Evolutionary conservation across 2,797 vertebrate genomes (phyloP), one percentile per base, ranked within the genome.

Genomic region (Scarus forsteni): DNA sequence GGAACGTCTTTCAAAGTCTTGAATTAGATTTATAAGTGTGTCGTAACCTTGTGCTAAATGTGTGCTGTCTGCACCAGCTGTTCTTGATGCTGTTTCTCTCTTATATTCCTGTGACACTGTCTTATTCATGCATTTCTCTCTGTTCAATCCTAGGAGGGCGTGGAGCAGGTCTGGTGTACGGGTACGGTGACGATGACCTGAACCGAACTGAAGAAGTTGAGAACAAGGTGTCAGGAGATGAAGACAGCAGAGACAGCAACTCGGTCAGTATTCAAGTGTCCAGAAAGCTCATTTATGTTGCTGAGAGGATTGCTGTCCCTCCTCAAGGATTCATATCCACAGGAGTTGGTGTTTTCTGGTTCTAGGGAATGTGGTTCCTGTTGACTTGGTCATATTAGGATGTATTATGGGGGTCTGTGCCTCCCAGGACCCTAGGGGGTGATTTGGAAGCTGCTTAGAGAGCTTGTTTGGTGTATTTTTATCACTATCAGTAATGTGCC

Each of bases 181-280:
- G 94, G 13, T 99, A 99, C 0, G 96, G 94, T 7, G 96, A 96
- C 0, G 96, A 97, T 9, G 97, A 98, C 16, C 84, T 96, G 49
- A 95, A 89, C 65, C 93, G 94, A n/a, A 55, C 95, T 0, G 96
- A 95, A 1, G 83, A 87, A 4, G 80, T 73, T 0, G 94, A 94
- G 0, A 94, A 96, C 52, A 96, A 95, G 27, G 92, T 50, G 0
- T 97, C 95, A 1, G 95, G 91, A 66, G 96, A 97, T 62, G 97
- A 98, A 48, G 97, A 98, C 9, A 97, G 97, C 16, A 93, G 95
- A 57, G 97, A 96, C 52, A 98, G 97, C 65, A 95, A 94, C 82
- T 98, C 97, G 87, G 97, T 99, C 79, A 93, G 96, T 95, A 65
- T 83, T 60, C 48, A 15, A 63, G 4, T 53, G 6, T 60, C 9